A percentile compares a stretch with the other conserved stretches of the same genome.
phyloP scores from a whole-genome alignment of 2,113 vertebrate species.

The Noctilio leporinus region DNA sequence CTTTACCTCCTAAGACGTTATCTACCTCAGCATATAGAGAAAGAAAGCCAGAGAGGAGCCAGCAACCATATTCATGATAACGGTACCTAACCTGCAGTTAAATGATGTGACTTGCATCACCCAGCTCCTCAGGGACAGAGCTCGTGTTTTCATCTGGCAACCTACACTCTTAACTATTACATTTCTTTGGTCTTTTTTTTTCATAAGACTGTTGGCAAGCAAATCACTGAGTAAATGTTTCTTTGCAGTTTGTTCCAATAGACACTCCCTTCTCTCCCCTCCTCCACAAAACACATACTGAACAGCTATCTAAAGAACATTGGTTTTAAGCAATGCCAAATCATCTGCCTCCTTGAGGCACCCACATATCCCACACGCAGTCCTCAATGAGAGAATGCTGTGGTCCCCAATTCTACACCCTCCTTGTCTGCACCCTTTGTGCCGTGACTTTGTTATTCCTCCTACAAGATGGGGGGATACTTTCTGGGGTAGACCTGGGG shows the following conservation, averaged over 20 bases:
- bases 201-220: neutral
- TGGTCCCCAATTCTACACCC: neutral
- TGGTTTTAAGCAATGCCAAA: neutral
- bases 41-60: neutral
- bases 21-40: neutral
- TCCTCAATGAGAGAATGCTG: neutral
- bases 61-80: neutral
- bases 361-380: neutral
- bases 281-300: neutral
- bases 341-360: neutral
- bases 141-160: neutral
- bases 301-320: neutral
- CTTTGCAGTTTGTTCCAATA: neutral
- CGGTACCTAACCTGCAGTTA: neutral
- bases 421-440: neutral
- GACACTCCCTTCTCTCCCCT: neutral
- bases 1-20: neutral
- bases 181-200: neutral
- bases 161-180: neutral
- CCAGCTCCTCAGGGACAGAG: neutral
- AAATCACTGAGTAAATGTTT: neutral
- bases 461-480: neutral
- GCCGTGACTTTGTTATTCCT: neutral
- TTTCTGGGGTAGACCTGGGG: neutral
- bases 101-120: neutral